Percentiles rank a stretch among this genome's conserved stretches.
Conservation (phyloP, 2,797 vertebrate genomes). For the Pseudochirops corinnae region DNA sequence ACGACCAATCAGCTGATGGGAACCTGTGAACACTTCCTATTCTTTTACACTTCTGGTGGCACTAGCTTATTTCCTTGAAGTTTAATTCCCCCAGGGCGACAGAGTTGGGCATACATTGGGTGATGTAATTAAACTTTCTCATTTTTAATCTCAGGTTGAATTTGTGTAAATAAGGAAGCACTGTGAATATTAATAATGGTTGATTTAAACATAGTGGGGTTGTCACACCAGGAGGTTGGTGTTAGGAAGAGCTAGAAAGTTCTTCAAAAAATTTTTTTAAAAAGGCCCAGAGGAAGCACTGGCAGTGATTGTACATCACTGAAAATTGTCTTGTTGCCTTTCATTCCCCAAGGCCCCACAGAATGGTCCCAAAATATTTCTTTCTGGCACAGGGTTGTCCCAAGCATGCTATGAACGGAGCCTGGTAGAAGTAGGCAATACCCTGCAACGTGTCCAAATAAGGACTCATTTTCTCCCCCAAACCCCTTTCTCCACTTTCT, state of each 20-base stretch:
- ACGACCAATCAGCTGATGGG: background rate
- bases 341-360: background rate
- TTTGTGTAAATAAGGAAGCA: slow-evolving; percentile 48
- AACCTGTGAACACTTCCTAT: background rate
- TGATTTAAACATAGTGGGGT: background rate
- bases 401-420: background rate
- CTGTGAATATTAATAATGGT: slow-evolving; percentile 12
- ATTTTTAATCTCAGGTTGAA: slow-evolving; percentile 46
- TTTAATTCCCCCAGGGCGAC: slow-evolving; percentile 4
- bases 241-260: background rate
- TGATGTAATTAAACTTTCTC: slow-evolving; percentile 18
- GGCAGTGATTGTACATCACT: background rate
- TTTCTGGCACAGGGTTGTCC: background rate
- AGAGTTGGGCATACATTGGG: slow-evolving; percentile 27
- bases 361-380: background rate
- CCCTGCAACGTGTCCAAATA: background rate
- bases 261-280: background rate
- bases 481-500: background rate
- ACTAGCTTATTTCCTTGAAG: background rate
- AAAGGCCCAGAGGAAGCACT: background rate
- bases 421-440: background rate
- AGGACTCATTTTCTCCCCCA: background rate
- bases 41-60: background rate
- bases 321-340: background rate
- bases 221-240: background rate